phyloP scores from a whole-genome alignment of 2,797 vertebrate species.

The Rhabdomys pumilio region DNA sequence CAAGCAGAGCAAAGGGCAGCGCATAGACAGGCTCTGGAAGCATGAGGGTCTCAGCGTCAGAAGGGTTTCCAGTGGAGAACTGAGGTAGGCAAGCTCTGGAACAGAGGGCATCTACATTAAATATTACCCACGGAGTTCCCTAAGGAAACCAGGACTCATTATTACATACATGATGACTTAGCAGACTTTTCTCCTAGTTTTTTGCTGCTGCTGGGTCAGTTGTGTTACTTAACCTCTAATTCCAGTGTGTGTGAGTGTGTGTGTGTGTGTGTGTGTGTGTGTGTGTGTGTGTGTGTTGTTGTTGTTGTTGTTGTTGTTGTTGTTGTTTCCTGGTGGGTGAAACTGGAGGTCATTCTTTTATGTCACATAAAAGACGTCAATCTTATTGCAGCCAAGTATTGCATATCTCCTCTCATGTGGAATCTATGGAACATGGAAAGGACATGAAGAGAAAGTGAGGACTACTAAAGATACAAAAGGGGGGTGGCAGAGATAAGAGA shows the following conservation, averaged over 20 bases:
- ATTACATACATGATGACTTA: neutral
- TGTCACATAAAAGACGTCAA: neutral
- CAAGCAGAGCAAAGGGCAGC: neutral
- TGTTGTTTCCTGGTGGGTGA: neutral
- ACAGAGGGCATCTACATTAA: neutral
- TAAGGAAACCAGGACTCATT: neutral
- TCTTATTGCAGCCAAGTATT: neutral
- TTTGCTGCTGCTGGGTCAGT: neutral
- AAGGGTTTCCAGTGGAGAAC: neutral
- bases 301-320: neutral
- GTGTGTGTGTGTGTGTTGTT: no score
- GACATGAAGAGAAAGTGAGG: no score
- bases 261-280: no score
- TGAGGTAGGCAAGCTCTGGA: neutral
- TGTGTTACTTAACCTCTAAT: neutral
- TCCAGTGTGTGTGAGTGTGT: no score
- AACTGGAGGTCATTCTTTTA: neutral
- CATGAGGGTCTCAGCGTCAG: neutral
- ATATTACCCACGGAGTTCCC: neutral
- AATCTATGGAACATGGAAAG: neutral
- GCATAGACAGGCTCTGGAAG: neutral
- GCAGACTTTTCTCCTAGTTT: neutral
- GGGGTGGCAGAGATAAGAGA: neutral
- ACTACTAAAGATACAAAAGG: neutral
- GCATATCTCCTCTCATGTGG: neutral